phyloP scores from a whole-genome alignment of 2,797 vertebrate genomes.

The Ctenosaura bakeri region DNA sequence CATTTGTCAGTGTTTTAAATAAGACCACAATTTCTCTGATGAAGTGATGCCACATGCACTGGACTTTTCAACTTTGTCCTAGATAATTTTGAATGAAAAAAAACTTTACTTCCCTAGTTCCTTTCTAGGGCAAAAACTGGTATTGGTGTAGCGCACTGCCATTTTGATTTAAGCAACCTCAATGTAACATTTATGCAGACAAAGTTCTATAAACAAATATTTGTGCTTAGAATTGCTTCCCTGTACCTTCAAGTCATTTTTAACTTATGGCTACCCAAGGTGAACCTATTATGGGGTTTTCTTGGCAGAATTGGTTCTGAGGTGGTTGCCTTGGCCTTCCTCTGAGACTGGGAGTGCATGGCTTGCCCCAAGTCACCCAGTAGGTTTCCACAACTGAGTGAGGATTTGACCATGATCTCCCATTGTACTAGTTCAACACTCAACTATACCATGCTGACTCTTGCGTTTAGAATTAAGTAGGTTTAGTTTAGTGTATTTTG shows the following conservation, averaged over 20 bases:
- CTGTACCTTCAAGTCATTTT: no score
- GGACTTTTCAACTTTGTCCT: neutral
- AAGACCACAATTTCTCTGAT: neutral
- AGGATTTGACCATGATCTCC: no score
- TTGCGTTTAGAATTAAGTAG: constrained; percentile 2
- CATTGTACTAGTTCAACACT: no score
- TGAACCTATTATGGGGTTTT: no score
- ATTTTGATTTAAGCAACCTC: neutral
- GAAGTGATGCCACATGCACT: neutral
- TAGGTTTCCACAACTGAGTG: no score
- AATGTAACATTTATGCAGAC: neutral
- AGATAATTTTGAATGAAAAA: neutral
- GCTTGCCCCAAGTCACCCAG: no score
- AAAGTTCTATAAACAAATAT: neutral
- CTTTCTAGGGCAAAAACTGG: neutral
- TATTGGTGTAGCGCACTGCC: neutral
- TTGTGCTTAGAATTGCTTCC: neutral
- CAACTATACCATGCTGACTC: neutral
- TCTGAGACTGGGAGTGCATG: no score
- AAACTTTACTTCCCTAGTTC: neutral
- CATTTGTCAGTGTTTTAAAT: neutral
- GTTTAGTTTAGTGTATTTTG: constrained; percentile 21
- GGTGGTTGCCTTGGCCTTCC: no score
- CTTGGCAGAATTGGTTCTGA: no score
- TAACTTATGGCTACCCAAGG: no score